These are phyloP conservation scores for Philopedon plagiatum DNA, from an alignment of 2,888 invertebrate species.

Conservation along the genomic window DNA sequence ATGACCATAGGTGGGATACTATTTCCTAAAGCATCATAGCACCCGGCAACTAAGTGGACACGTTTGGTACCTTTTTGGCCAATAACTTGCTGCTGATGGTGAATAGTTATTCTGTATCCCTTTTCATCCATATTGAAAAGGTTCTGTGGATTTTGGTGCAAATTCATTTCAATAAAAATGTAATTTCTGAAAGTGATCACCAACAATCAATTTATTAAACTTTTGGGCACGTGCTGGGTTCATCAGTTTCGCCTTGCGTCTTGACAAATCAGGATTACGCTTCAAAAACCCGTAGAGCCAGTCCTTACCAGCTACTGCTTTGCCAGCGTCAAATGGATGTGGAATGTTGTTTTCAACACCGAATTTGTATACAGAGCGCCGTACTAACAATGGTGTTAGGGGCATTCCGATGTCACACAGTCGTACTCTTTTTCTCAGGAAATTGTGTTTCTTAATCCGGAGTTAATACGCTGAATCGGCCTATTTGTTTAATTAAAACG, in stretches of 20 bases:
- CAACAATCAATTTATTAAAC: conserved; percentile 17
- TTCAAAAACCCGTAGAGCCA: conserved; percentile 17
- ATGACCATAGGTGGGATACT: conserved; percentile 12
- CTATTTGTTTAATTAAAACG: conserved; percentile 8
- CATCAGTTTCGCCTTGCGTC: no score
- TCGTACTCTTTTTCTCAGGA: conserved; percentile 7
- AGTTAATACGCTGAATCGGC: conserved; percentile 7
- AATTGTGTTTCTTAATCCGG: no score
- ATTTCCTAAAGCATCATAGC: neutral
- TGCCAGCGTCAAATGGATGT: conserved; percentile 20
- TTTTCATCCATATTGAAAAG: conserved; percentile 1
- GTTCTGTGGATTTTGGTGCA: conserved; percentile 6
- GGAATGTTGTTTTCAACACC: conserved; percentile 19
- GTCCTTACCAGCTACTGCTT: conserved; percentile 5
- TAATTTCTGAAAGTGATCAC: conserved; percentile 14
- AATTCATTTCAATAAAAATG: conserved; percentile 19
- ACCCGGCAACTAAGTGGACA: conserved; percentile 56
- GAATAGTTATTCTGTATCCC: neutral
- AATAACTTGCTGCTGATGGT: conserved; percentile 1
- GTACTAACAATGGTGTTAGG: no score
- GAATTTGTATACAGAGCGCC: no score
- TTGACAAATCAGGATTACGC: conserved; percentile 12
- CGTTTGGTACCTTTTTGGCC: conserved; percentile 32
- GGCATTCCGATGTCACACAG: conserved; percentile 14
- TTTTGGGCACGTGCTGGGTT: no score